Evolutionary conservation across 2,113 vertebrate genomes (phyloP).

Genomic region (Dicaeum eximium): DNA sequence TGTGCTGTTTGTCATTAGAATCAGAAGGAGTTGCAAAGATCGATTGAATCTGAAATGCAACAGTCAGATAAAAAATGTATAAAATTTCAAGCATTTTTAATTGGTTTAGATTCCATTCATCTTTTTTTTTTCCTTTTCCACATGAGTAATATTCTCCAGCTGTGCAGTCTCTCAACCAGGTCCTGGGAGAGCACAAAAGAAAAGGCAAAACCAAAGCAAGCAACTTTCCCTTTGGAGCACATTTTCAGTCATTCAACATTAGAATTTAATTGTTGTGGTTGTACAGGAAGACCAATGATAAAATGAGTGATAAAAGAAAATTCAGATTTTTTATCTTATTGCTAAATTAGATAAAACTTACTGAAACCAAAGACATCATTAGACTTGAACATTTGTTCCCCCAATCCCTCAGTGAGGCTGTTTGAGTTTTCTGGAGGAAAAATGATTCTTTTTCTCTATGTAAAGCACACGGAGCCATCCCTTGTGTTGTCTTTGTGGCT

Average conservation of each 20-base stretch:
- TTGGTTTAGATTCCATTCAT: background rate
- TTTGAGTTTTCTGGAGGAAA: background rate
- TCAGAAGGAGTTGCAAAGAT: background rate
- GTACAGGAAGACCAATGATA: background rate
- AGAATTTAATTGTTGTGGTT: background rate
- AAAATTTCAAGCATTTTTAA: background rate
- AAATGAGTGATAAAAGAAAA: background rate
- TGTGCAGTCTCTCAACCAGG: background rate
- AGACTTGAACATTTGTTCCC: background rate
- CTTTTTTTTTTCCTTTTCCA: background rate
- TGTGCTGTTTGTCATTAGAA: fast-evolving
- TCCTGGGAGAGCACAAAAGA: background rate
- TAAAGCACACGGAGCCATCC: background rate
- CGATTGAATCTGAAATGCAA: background rate
- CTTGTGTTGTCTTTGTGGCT: background rate
- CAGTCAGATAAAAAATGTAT: background rate
- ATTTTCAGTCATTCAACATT: background rate
- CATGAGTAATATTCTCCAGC: background rate
- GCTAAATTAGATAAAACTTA: background rate
- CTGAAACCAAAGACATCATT: background rate
- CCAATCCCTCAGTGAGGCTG: background rate
- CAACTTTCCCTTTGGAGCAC: background rate
- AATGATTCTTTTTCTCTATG: background rate
- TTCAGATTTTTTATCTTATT: background rate
- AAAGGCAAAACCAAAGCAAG: background rate